Conservation (phyloP, 1,140 invertebrate genomes). For the Goniozus legneri region DNA sequence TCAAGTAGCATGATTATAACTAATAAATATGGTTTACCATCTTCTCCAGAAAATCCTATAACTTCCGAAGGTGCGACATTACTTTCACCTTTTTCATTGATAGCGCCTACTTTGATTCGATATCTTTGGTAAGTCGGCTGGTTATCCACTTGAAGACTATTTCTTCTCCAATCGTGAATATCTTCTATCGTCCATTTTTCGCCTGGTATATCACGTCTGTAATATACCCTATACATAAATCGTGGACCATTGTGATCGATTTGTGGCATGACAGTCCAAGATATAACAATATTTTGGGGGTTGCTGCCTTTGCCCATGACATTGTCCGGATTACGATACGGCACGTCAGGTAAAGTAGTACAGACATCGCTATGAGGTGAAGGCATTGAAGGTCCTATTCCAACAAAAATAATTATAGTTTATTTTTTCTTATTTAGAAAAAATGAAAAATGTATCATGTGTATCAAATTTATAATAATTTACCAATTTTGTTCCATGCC, state of each 20-base stretch:
- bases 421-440: background rate
- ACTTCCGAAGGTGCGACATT: constrained; percentile 78
- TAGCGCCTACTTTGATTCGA: constrained; percentile 86
- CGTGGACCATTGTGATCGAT: constrained; percentile 94
- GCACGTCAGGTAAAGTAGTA: constrained; percentile 82
- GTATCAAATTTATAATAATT: background rate
- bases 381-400: constrained; percentile 70
- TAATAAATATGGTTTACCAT: constrained; percentile 53
- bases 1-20: background rate
- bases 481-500: constrained; percentile 87
- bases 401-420: constrained; percentile 2
- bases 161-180: constrained; percentile 73
- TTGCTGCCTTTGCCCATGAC: constrained; percentile 85
- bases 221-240: constrained; percentile 89
- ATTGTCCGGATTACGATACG: constrained; percentile 92
- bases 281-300: constrained; percentile 88
- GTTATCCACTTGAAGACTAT: constrained; percentile 68
- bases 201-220: constrained; percentile 75
- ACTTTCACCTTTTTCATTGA: constrained; percentile 87
- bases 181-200: constrained; percentile 69
- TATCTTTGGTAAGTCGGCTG: constrained; percentile 90
- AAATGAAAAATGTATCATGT: no score
- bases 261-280: constrained; percentile 94
- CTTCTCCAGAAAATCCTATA: constrained; percentile 93
- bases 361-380: constrained; percentile 78